A percentile compares a stretch with the other conserved stretches of the same genome.
Conservation (phyloP, 2,113 vertebrate species). For the Argyrosomus japonicus region DNA sequence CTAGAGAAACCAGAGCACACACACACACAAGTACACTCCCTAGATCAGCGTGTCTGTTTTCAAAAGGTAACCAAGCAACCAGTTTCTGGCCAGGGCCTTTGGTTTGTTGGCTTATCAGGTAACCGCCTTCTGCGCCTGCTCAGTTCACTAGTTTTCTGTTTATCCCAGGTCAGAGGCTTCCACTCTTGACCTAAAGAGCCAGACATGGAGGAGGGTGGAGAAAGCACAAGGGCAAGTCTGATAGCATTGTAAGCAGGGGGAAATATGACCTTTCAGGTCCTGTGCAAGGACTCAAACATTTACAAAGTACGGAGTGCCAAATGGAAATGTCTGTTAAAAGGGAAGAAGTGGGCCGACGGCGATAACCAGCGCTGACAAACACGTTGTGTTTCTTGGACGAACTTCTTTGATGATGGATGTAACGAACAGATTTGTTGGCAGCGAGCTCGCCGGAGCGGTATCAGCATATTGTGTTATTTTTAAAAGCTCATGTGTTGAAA, state of each 20-base stretch:
- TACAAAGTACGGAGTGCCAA: not conserved
- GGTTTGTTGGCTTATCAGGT: conserved; percentile 78
- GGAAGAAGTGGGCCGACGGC: not conserved
- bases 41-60: conserved; percentile 68
- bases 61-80: conserved; percentile 84
- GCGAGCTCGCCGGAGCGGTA: not conserved
- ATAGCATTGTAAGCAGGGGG: not conserved
- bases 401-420: not conserved
- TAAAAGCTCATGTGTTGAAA: not conserved
- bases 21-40: conserved; percentile 35
- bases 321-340: not conserved
- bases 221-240: conserved; percentile 15
- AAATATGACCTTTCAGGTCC: not conserved
- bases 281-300: not conserved
- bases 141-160: conserved; percentile 56
- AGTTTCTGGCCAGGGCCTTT: conserved; percentile 60
- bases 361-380: not conserved
- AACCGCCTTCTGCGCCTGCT: conserved; percentile 64
- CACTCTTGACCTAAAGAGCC: conserved; percentile 41
- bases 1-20: conserved; percentile 17
- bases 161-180: conserved; percentile 29
- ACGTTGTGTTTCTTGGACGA: not conserved
- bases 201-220: not conserved
- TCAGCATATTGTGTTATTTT: not conserved
- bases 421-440: not conserved